Evolutionary conservation across 2,797 vertebrate genomes (phyloP), one percentile per base, ranked within the genome.

Genomic region (Premnoplex brunnescens): DNA sequence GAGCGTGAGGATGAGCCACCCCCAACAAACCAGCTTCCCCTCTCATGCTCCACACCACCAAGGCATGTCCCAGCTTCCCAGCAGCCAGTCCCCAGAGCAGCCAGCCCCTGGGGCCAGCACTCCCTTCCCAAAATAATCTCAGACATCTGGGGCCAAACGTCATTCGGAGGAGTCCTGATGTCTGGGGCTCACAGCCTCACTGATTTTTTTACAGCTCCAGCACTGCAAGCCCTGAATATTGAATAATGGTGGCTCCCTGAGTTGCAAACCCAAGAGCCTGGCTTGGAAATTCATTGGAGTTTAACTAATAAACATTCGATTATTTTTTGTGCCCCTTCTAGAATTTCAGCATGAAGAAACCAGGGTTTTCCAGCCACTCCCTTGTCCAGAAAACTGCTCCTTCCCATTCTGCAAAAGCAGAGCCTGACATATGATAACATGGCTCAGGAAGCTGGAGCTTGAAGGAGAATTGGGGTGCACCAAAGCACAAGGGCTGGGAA

Each of bases 101-200:
- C 46, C 75, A 85, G 56, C 52, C 91, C 88, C 63, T 36, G 69
- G 67, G 89, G 82, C 66, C 79, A 89, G 83, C 22, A 7, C 74
- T 92, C 73, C 55, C 56, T 88, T 92, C 83, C 83, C 81, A 85
- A 93, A 92, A 88, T 86, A 92, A 89, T 88, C 73, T 88, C 73
- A 67, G 88, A 34, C 83, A 94, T 93, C 89, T 93, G 85, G 85
- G 77, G 84, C 85, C 91, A 51, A 82, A 78, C 48, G 36, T 79
- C 48, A 36, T 55, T 86, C 1, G 0, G 91, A 96, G 95, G 95
- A 93, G 94, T 27, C 89, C 91, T 86, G 80, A 76, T 92, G 92
- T 92, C 92, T 94, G 82, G 34, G 64, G 39, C 92, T 95, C 68
- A 59, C 28, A 0, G 5, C 34, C 67, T 89, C 9, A 0, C 39